These are phyloP conservation scores for Meta bourneti DNA, from an alignment of 2,888 invertebrate species.

Conservation along the genomic window DNA sequence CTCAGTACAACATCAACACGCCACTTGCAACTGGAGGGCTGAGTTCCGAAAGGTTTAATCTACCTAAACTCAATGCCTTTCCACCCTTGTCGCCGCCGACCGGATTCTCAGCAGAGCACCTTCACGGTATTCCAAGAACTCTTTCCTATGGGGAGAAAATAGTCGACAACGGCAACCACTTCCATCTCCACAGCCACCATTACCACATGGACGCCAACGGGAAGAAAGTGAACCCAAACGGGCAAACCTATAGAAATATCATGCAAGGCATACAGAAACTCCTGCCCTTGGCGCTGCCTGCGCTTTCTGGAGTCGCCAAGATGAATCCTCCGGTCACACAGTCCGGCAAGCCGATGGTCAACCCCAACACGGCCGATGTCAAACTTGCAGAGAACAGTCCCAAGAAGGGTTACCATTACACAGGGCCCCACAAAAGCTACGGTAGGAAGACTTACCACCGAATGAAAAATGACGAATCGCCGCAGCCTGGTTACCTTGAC, in stretches of 20 bases:
- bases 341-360: neutral
- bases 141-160: constrained; percentile 12
- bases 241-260: constrained; percentile 1
- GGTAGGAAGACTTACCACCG: constrained; percentile 61
- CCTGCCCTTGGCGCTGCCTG: constrained; percentile 1
- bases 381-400: neutral
- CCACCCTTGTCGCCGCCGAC: neutral
- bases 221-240: constrained; percentile 15
- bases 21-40: neutral
- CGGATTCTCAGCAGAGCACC: constrained; percentile 53
- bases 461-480: constrained; percentile 7
- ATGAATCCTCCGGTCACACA: neutral
- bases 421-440: constrained; percentile 61
- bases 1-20: constrained; percentile 3
- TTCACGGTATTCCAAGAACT: constrained; percentile 57
- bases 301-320: constrained; percentile 17
- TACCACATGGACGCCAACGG: constrained; percentile 47
- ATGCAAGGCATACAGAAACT: constrained; percentile 53
- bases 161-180: constrained; percentile 54
- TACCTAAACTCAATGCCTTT: constrained; percentile 1
- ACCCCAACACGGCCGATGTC: neutral
- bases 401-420: constrained; percentile 64
- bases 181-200: constrained; percentile 64
- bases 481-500: neutral
- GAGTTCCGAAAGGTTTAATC: neutral